Evolutionary conservation across 2,888 invertebrate species (phyloP).

Genomic region (Homarus gammarus): DNA sequence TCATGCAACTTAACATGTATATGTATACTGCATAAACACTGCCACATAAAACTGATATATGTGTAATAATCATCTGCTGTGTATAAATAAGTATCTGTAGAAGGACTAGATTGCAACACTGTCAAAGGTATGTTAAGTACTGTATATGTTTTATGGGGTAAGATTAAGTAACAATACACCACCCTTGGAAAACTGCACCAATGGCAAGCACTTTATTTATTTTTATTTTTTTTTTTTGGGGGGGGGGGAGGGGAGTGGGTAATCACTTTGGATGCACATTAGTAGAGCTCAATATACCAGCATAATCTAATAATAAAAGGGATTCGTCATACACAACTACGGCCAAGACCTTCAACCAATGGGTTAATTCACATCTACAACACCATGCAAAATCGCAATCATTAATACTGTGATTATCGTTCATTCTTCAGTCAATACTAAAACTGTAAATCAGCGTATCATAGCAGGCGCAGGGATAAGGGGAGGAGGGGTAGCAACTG

Average conservation of each 20-base stretch:
- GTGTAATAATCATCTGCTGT: too few relatives aligned
- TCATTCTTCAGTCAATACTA: conserved; percentile 9
- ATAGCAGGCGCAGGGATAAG: background rate
- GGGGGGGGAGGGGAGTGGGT: too few relatives aligned
- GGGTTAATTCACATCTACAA: background rate
- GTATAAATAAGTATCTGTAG: too few relatives aligned
- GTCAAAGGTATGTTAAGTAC: too few relatives aligned
- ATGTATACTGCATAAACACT: too few relatives aligned
- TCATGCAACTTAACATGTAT: too few relatives aligned
- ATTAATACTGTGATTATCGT: background rate
- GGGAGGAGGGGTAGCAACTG: background rate
- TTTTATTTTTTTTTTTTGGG: too few relatives aligned
- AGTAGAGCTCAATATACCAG: background rate
- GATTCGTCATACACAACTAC: background rate
- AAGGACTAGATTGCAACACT: too few relatives aligned
- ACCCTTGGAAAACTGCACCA: background rate
- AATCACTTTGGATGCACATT: background rate
- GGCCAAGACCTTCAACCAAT: background rate
- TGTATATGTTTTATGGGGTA: too few relatives aligned
- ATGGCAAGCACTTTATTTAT: background rate
- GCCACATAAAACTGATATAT: too few relatives aligned
- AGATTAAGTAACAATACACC: too few relatives aligned
- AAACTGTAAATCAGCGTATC: background rate
- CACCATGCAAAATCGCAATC: conserved; percentile 11
- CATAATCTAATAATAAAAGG: background rate